phyloP scores from a whole-genome alignment of 2,113 vertebrate species.

The Nibea albiflora region DNA sequence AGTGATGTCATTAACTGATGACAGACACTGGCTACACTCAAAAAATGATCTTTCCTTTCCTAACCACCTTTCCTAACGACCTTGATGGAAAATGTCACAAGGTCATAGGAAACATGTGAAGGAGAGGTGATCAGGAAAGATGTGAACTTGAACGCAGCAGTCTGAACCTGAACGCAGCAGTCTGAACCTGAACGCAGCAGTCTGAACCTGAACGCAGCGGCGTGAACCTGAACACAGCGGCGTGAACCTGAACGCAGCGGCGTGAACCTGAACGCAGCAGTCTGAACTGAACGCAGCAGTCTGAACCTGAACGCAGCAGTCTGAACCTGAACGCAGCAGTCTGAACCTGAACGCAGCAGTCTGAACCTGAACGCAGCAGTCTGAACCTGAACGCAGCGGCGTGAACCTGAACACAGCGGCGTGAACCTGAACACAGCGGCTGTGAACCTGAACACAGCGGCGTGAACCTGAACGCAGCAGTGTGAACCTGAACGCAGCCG shows the following conservation, averaged over 20 bases:
- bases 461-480: background rate
- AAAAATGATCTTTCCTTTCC: too few relatives aligned
- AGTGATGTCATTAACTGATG: constrained; percentile 9
- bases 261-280: background rate
- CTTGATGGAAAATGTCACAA: too few relatives aligned
- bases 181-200: background rate
- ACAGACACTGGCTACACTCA: too few relatives aligned
- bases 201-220: constrained; percentile 1
- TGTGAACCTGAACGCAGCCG: constrained; percentile 1
- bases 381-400: constrained; percentile 1
- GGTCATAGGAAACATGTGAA: too few relatives aligned
- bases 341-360: background rate
- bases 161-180: background rate
- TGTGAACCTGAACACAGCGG: too few relatives aligned
- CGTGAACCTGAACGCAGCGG: constrained; percentile 1
- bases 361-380: background rate
- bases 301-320: background rate
- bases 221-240: too few relatives aligned
- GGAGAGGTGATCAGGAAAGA: too few relatives aligned
- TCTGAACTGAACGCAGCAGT: too few relatives aligned
- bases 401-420: background rate
- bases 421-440: background rate
- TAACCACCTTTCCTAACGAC: too few relatives aligned
- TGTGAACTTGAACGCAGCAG: background rate
- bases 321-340: background rate